Evolutionary conservation across 2,113 vertebrate genomes (phyloP).

Genomic region (Oxyura jamaicensis): DNA sequence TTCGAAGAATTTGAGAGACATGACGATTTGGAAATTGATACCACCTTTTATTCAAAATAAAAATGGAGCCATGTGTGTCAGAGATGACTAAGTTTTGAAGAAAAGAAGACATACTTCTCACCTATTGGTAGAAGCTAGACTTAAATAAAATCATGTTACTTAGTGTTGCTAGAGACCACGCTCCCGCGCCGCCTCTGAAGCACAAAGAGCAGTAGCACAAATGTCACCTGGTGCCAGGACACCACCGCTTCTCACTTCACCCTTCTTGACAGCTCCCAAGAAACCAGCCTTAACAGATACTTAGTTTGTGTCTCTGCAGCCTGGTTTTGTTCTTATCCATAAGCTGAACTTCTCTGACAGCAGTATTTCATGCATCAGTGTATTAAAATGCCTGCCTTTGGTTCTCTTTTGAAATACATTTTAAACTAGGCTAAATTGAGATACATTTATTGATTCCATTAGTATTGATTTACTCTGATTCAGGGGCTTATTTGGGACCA

Average conservation of each 20-base stretch:
- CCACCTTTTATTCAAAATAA: conserved; percentile 56
- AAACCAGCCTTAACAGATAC: background rate
- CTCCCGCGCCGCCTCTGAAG: background rate
- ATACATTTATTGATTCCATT: background rate
- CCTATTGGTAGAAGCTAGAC: background rate
- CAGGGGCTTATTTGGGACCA: background rate
- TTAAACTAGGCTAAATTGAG: background rate
- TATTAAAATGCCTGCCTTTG: background rate
- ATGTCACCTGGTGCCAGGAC: background rate
- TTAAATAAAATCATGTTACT: background rate
- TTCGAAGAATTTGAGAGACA: conserved; percentile 63
- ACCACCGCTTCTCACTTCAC: background rate
- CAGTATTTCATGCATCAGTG: background rate
- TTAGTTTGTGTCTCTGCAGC: background rate
- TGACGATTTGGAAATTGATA: conserved; percentile 51
- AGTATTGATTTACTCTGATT: background rate
- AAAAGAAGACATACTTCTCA: conserved; percentile 16
- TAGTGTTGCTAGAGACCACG: background rate
- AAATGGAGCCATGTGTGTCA: conserved; percentile 60
- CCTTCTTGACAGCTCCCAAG: background rate
- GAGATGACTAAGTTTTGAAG: conserved; percentile 65
- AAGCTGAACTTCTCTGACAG: conserved; percentile 16
- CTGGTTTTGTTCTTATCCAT: background rate
- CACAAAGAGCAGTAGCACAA: background rate
- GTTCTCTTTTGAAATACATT: background rate